Evolutionary conservation across 2,113 vertebrate species (phyloP).

Genomic region (Calyptommatus sinebrachiatus): DNA sequence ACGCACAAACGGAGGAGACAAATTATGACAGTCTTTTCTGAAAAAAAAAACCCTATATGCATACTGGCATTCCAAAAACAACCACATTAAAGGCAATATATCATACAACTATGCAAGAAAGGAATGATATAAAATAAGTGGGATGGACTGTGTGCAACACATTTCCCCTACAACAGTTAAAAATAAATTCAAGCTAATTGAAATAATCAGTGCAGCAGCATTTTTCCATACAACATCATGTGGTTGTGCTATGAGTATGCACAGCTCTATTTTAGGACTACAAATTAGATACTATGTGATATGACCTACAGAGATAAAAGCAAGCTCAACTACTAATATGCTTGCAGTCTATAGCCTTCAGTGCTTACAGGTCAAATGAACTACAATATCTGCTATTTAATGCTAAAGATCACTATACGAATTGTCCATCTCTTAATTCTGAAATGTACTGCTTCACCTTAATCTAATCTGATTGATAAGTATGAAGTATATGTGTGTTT

Average conservation of each 20-base stretch:
- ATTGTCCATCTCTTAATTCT: neutral
- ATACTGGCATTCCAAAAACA: neutral
- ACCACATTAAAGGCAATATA: neutral
- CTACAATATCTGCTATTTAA: neutral
- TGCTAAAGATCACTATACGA: too few species aligned
- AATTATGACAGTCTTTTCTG: neutral
- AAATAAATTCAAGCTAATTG: conserved; percentile 27
- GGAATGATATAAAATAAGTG: neutral
- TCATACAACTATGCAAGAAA: too few species aligned
- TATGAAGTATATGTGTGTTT: neutral
- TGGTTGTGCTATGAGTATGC: neutral
- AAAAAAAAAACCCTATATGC: neutral
- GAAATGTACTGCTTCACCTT: neutral
- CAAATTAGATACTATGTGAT: conserved; percentile 6
- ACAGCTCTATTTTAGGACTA: conserved; percentile 21
- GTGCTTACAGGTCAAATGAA: neutral
- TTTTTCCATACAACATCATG: conserved; percentile 20
- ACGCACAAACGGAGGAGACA: neutral
- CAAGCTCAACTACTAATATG: neutral
- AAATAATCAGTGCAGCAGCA: neutral
- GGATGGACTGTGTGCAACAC: neutral
- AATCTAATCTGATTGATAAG: neutral
- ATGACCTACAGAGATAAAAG: neutral
- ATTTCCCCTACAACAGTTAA: conserved; percentile 13
- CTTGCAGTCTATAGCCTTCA: neutral